Conservation (phyloP, 2,797 vertebrate genomes). For the Lepus oiostolus region DNA sequence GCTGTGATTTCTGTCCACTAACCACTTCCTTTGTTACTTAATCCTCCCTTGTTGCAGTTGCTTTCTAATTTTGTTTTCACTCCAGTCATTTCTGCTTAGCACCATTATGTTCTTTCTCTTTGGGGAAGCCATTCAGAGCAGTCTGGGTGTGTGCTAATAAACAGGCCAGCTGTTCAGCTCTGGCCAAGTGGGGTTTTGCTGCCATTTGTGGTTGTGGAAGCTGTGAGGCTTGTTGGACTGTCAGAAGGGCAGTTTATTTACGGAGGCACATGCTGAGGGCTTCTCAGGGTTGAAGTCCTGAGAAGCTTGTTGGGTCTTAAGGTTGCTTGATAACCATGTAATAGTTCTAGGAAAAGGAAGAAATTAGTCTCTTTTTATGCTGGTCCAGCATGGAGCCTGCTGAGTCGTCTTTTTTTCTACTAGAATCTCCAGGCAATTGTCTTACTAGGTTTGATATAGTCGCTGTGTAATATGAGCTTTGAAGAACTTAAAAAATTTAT, state of each 20-base stretch:
- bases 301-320: not conserved
- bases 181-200: not conserved
- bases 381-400: not conserved
- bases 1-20: not conserved
- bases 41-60: not conserved
- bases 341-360: not conserved
- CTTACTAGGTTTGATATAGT: not conserved
- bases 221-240: not conserved
- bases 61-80: not conserved
- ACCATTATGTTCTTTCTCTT: not conserved
- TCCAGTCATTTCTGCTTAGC: not conserved
- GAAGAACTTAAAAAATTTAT: conserved; percentile 15
- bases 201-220: not conserved
- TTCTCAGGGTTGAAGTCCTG: not conserved
- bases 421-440: not conserved
- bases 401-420: not conserved
- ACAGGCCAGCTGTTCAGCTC: not conserved
- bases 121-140: not conserved
- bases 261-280: not conserved
- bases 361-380: not conserved
- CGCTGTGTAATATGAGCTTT: not conserved
- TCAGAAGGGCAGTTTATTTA: not conserved
- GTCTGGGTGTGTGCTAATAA: not conserved
- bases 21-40: not conserved
- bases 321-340: not conserved